These are phyloP conservation scores for Himalopsyche anomala DNA, from an alignment of 2,888 invertebrate species.

Conservation along the genomic window DNA sequence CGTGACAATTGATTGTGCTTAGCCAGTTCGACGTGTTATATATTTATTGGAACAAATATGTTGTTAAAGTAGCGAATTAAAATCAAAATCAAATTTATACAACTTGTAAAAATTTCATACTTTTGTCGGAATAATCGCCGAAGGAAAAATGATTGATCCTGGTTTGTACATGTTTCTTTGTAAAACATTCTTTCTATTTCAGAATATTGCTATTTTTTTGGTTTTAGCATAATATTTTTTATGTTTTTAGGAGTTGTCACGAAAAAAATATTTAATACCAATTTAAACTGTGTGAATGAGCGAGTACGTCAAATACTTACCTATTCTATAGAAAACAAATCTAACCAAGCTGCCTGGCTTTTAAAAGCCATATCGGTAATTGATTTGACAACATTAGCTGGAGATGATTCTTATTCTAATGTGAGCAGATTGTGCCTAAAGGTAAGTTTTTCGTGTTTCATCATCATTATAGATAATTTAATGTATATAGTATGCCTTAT, in stretches of 20 bases:
- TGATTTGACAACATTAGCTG: slow-evolving; percentile 94
- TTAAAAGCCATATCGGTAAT: slow-evolving; percentile 89
- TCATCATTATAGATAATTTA: background rate
- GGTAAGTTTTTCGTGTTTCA: slow-evolving; percentile 73
- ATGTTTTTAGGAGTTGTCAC: background rate
- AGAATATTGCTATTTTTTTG: background rate
- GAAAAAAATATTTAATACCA: slow-evolving; percentile 69
- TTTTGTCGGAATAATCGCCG: background rate
- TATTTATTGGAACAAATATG: no score
- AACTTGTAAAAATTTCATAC: no score
- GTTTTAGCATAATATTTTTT: background rate
- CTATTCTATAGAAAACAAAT: slow-evolving; percentile 71
- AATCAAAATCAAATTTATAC: no score
- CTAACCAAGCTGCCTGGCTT: slow-evolving; percentile 84
- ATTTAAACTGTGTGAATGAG: slow-evolving; percentile 77
- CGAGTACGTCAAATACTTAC: slow-evolving; percentile 74
- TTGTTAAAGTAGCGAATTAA: no score
- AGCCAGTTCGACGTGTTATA: no score
- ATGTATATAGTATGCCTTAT: no score
- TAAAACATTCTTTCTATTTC: background rate
- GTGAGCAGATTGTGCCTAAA: slow-evolving; percentile 88
- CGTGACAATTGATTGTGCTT: no score
- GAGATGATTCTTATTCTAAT: slow-evolving; percentile 87
- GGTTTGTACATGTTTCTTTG: slow-evolving; percentile 47
- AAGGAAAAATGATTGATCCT: background rate